Evolutionary conservation across 2,797 vertebrate genomes (phyloP).

Genomic region (Intellagama lesueurii): DNA sequence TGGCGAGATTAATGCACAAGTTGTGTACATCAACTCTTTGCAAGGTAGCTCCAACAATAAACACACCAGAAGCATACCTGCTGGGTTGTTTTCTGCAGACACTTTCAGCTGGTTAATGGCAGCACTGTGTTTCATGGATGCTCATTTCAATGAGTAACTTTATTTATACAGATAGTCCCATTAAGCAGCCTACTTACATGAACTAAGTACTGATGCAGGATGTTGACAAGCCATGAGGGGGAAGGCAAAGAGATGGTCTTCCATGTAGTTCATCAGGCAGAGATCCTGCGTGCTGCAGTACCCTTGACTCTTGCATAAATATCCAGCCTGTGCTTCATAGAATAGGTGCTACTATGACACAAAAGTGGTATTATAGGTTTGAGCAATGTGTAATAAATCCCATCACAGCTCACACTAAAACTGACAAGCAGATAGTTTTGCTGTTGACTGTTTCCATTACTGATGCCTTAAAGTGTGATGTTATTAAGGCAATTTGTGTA

Average conservation of each 20-base stretch:
- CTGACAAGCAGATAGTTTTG: neutral
- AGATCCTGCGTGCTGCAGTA: neutral
- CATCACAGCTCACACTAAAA: neutral
- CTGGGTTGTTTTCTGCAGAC: neutral
- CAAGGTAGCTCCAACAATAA: neutral
- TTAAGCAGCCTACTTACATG: neutral
- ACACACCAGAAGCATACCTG: neutral
- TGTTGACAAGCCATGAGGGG: neutral
- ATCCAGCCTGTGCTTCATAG: neutral
- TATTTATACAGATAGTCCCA: constrained; percentile 3
- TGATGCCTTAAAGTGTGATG: neutral
- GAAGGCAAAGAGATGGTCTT: neutral
- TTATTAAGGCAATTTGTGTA: neutral
- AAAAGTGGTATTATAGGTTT: neutral
- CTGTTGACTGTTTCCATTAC: neutral
- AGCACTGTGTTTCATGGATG: neutral
- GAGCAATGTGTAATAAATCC: neutral
- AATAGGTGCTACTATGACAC: neutral
- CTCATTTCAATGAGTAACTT: constrained; percentile 8
- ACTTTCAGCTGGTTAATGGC: neutral
- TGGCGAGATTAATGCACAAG: neutral
- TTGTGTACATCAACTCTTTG: neutral
- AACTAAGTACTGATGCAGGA: neutral
- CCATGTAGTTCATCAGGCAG: neutral
- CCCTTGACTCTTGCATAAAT: neutral